Evolutionary conservation across 2,113 vertebrate species (phyloP), one percentile per base, ranked within the genome.

Genomic region (Neolamprologus fasciatus): DNA sequence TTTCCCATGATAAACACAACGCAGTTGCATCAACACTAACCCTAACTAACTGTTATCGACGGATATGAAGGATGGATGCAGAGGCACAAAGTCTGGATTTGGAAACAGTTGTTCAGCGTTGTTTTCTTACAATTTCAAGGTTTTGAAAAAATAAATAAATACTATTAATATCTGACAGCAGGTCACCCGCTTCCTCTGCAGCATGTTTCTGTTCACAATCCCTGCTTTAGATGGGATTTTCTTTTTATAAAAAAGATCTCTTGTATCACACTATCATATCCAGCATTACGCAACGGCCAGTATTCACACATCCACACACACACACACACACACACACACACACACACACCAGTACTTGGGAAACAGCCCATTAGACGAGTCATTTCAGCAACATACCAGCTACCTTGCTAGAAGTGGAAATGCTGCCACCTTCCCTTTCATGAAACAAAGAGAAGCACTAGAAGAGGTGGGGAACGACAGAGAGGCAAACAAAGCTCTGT

Each of bases 381-480:
- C 78, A 87, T 80, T 87, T 87, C 50, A 84, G 86, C 82, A 86
- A 89, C 87, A 78, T 23, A 58, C 88, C 17, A 58, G 87, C 89
- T 83, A 82, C 71, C 37, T 81, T 13, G 82, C 84, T 92, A 71
- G 68, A 84, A 88, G 87, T 83, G 80, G 88, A 91, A 95, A 92
- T 28, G 5, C 79, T 23, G 88, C 81, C 81, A 79, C 71, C 47
- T 66, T 53, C 81, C 86, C 89, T 81, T 91, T 86, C 83, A 85
- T 87, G 80, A 86, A 83, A 93, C 84, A 89, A 86, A 89, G 89
- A 91, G 89, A 68, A 82, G 86, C 85, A 28, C 81, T 79, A 84
- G 71, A 90, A 87, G 86, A 93, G 94, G 91, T 83, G 91, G 92
- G 57, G 92, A 87, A 19, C 54, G 73, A 58, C 51, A 37, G 83